Base-by-base conservation (phyloP, 92 coral and sea anemone species). In the Chrysogorgia sp. region DNA sequence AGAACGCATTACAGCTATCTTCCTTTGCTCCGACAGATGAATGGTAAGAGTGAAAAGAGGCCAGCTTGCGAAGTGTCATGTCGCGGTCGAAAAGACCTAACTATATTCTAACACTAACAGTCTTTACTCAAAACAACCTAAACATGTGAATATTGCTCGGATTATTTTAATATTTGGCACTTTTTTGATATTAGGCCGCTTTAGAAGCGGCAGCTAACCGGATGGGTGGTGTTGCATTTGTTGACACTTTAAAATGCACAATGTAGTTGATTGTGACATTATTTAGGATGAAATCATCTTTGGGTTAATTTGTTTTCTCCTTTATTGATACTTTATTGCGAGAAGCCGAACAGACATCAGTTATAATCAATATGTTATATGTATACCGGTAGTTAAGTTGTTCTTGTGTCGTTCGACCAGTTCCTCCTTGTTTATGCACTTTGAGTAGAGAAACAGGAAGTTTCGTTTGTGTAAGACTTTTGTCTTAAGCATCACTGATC, bases 1-100 rank as follows among this genome's bases (percentile, higher is more conserved):
- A 72, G 26, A 31, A 31, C 0, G 65, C 63, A 7, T 56, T 72
- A 25, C 63, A 72, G 19, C 50, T 72, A 0, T 53, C 48, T 3
- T 72, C 79, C 5, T 56, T 72, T 10, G 79, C 79, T 1, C 79
- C 79, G 7, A 72, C 50, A 19, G 79, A 72, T 41, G 79, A 72
- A 72, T 72, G 79, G 79, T 72, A 56, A 56, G 79, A 22, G 43
- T 7, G n/a, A 12, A n/a, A 15, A 6, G 53, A 12, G 7, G 53
- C 10, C 53, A 7, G 53, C 53, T 47, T 6, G n/a, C n/a, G n/a
- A n/a, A n/a, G n/a, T n/a, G n/a, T n/a, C n/a, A n/a, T n/a, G n/a
- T n/a, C n/a, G n/a, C n/a, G n/a, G n/a, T n/a, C n/a, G n/a, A n/a
- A n/a, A n/a, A n/a, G n/a, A n/a, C n/a, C n/a, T n/a, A n/a, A n/a